Evolutionary conservation across 2,888 invertebrate species (phyloP).

Genomic region (Spisula solida): DNA sequence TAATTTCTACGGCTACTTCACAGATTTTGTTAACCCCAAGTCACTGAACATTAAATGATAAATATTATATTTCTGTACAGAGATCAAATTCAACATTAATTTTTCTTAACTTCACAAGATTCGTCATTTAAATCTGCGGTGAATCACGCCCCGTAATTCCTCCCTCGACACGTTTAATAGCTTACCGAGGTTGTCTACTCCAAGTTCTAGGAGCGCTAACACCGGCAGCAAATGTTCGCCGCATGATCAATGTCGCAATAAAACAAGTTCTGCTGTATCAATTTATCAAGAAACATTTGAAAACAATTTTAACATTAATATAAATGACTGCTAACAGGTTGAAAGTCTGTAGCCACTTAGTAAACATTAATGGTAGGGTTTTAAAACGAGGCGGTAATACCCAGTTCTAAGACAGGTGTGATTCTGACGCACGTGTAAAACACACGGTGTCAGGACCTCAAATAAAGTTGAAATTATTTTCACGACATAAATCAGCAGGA

Average conservation of each 20-base stretch:
- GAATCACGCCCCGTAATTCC: slow-evolving; percentile 49
- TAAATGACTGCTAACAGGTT: slow-evolving; percentile 66
- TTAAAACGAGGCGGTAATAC: slow-evolving; percentile 30
- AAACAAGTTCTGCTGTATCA: slow-evolving; percentile 47
- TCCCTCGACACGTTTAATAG: slow-evolving; percentile 37
- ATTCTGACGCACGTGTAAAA: slow-evolving; percentile 63
- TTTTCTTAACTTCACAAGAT: slow-evolving; percentile 57
- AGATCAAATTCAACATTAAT: slow-evolving; percentile 59
- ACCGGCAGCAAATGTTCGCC: slow-evolving; percentile 12
- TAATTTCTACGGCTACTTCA: background rate
- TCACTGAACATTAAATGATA: background rate
- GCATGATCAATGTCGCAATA: slow-evolving; percentile 29
- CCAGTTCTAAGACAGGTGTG: slow-evolving; percentile 61
- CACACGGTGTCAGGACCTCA: slow-evolving; percentile 51
- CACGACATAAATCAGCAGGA: slow-evolving; percentile 29
- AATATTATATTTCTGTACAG: slow-evolving; percentile 13
- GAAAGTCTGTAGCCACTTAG: slow-evolving; percentile 54
- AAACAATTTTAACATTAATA: slow-evolving; percentile 56
- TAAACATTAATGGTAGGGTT: slow-evolving; percentile 36
- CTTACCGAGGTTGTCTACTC: slow-evolving; percentile 32
- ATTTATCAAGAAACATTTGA: slow-evolving; percentile 62
- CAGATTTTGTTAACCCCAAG: background rate
- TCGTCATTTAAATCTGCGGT: slow-evolving; percentile 41
- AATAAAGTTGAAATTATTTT: slow-evolving; percentile 41
- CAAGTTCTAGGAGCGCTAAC: slow-evolving; percentile 18